phyloP scores from a whole-genome alignment of 1,140 invertebrate species.

The Bombus confusus region DNA sequence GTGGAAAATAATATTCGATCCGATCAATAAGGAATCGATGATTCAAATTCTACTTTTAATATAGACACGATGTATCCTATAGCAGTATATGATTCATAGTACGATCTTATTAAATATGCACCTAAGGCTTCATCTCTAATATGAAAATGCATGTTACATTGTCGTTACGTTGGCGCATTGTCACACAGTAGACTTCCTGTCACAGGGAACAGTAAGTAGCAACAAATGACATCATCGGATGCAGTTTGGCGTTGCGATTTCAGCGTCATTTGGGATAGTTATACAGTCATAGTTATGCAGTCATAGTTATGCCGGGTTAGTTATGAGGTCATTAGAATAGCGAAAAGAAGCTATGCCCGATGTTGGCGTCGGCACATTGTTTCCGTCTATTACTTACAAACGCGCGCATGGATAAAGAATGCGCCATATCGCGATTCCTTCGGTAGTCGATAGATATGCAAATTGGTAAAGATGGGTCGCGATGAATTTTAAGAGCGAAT shows the following conservation, averaged over 20 bases:
- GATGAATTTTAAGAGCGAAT: neutral
- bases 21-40: too few relatives aligned
- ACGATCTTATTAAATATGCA: conserved; percentile 24
- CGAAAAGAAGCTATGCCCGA: neutral
- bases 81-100: neutral
- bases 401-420: neutral
- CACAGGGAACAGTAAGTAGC: neutral
- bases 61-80: conserved; percentile 9
- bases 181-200: conserved; percentile 29
- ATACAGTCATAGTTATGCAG: neutral
- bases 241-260: neutral
- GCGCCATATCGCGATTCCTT: neutral
- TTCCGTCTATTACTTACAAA: neutral
- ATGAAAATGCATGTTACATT: neutral
- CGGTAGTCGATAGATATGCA: neutral
- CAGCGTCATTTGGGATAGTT: neutral
- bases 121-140: conserved; percentile 44
- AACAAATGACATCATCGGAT: conserved; percentile 30
- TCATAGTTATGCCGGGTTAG: neutral
- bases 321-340: neutral
- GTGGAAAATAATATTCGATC: neutral
- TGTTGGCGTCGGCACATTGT: neutral
- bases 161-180: neutral
- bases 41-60: conserved; percentile 1
- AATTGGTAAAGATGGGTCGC: neutral